Conservation (phyloP, 2,797 vertebrate genomes). For the Schizopygopsis malacanthus region DNA sequence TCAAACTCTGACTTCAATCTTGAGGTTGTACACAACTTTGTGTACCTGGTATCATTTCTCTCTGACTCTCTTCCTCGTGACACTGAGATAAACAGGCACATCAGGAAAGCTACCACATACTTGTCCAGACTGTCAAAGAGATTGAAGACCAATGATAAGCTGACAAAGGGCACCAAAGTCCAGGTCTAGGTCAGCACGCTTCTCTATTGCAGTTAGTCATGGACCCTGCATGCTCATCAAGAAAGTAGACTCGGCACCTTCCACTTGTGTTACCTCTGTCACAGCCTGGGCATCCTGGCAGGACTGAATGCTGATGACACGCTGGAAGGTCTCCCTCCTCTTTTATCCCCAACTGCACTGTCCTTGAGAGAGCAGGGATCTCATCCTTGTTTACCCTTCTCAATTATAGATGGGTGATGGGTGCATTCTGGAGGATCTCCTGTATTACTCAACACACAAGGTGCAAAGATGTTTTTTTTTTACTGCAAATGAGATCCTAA, state of each 20-base stretch:
- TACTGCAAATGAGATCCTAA: not conserved
- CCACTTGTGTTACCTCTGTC: not conserved
- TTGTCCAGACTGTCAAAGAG: not conserved
- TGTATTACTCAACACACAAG: not conserved
- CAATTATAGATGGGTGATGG: not conserved
- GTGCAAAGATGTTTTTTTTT: not conserved
- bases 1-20: too few species aligned
- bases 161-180: not conserved
- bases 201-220: not conserved
- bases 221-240: not conserved
- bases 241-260: not conserved
- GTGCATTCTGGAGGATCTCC: not conserved
- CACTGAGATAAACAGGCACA: not conserved
- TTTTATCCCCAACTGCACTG: not conserved
- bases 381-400: not conserved
- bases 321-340: too few species aligned
- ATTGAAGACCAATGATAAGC: not conserved
- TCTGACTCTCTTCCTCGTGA: too few species aligned
- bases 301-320: too few species aligned
- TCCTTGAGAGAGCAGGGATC: not conserved
- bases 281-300: not conserved
- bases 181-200: not conserved
- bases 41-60: too few species aligned
- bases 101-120: not conserved
- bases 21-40: not conserved